Base-by-base conservation (phyloP, 2,888 invertebrate genomes). In the Pollenia amentaria region DNA sequence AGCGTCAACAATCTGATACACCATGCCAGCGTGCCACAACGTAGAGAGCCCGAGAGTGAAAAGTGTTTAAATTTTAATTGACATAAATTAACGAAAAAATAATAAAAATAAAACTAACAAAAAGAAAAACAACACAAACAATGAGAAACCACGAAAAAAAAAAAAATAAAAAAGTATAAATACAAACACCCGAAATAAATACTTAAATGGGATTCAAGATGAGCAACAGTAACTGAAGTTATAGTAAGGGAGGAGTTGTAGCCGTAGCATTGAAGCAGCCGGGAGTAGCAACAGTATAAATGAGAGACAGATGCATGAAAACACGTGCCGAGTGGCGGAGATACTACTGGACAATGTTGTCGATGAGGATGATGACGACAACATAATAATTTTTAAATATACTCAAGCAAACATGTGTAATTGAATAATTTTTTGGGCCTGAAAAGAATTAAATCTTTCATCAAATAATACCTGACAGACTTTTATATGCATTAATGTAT, bases 21-120 rank as follows among this genome's bases (percentile, higher is more conserved):
- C 55, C n/a, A 42, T 57, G 29, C 42, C 38, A 18, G 9, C 38
- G 38, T 18, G 0, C 7, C 1, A 12, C n/a, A 16, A 2, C 29
- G n/a, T 4, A n/a, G 18, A 64, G 40, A 65, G 38, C 42, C 29
- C 46, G 40, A 70, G 29, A 72, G 44, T 79, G 65, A 57, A 79
- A 86, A 88, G 88, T 88, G 84, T 88, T 88, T 89, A 89, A 89
- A 85, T 84, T 88, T 88, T 88, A 88, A 88, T 88, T 88, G 88
- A 84, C 83, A 88, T 88, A 88, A 88, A 88, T 88, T 86, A 88
- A 84, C 69, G 83, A 86, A 87, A 88, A n/a, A 85, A 70, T 67
- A 80, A 75, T 53, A 64, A 70, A 65, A 72, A 70, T 18, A 55
- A 60, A 62, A 69, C 53, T 44, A 55, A 65, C 62, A 40, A 65